Conservation (phyloP, 2,888 invertebrate genomes). For the Agonum fuliginosum region DNA sequence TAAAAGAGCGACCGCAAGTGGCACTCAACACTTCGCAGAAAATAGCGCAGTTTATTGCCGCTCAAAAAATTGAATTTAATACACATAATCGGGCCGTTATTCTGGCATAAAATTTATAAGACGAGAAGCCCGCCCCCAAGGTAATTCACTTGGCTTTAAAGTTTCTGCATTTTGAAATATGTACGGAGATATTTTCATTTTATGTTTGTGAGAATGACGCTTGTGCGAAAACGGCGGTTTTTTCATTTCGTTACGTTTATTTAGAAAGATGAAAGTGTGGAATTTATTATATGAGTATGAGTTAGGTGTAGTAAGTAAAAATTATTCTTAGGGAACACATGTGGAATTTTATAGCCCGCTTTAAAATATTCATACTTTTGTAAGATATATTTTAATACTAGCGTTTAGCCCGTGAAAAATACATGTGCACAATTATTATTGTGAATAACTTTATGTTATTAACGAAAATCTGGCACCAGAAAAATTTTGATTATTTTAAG, state of each 20-base stretch:
- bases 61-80: slow-evolving; percentile 43
- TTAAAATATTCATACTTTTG: too few species aligned
- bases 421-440: too few species aligned
- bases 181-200: slow-evolving; percentile 39
- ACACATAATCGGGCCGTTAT: slow-evolving; percentile 46
- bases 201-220: slow-evolving; percentile 34
- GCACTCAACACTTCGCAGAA: background rate
- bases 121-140: background rate
- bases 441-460: too few species aligned
- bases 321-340: too few species aligned
- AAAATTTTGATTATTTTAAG: too few species aligned
- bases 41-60: slow-evolving; percentile 26
- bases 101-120: slow-evolving; percentile 37
- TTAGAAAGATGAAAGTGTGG: background rate
- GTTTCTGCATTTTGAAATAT: slow-evolving; percentile 40
- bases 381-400: too few species aligned
- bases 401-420: too few species aligned
- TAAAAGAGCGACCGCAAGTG: slow-evolving; percentile 36
- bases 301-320: too few species aligned
- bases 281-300: slow-evolving; percentile 17
- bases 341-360: too few species aligned
- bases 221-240: background rate
- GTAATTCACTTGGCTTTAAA: slow-evolving; percentile 27
- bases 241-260: background rate
- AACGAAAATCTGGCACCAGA: too few species aligned